A percentile compares a stretch with the other conserved stretches of the same genome.
These are phyloP conservation scores for Acrossocheilus wenchowensis DNA, from an alignment of 2,797 vertebrate genomes.

Conservation along the genomic window DNA sequence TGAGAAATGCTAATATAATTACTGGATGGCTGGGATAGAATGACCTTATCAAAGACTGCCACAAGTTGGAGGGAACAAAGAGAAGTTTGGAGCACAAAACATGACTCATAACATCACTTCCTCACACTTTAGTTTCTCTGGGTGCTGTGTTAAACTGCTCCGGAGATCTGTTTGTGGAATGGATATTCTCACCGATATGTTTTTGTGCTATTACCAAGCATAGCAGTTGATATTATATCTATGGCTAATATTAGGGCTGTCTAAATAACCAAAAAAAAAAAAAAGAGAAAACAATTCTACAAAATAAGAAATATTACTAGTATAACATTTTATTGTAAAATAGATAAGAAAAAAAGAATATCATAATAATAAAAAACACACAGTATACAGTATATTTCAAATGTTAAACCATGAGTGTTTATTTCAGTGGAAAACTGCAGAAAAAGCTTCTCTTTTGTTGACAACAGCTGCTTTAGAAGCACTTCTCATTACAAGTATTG, in stretches of 20 bases:
- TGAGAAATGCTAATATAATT: constrained; percentile 67
- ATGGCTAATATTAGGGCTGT: not conserved
- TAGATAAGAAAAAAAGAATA: not conserved
- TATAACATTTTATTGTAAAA: not conserved
- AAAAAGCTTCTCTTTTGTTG: constrained; percentile 13
- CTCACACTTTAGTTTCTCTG: constrained; percentile 28
- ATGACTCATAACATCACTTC: constrained; percentile 43
- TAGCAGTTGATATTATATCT: not conserved
- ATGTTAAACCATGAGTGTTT: not conserved
- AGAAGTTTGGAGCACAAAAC: constrained; percentile 59
- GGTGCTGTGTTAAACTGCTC: constrained; percentile 28
- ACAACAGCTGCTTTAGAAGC: constrained; percentile 11
- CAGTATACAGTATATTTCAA: not conserved
- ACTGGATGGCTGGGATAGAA: constrained; percentile 62
- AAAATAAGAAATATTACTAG: not conserved
- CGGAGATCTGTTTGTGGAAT: constrained; percentile 24
- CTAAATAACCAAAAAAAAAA: not conserved
- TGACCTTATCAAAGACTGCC: constrained; percentile 71
- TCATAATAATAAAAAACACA: not conserved
- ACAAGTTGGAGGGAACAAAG: constrained; percentile 60
- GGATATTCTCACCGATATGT: constrained; percentile 1
- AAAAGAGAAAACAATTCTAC: not conserved
- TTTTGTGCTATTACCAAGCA: constrained; percentile 3
- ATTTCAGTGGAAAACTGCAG: not conserved
- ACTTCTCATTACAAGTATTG: not conserved